Evolutionary conservation across 2,888 invertebrate species (phyloP).

Genomic region (Xanthorhoe designata): DNA sequence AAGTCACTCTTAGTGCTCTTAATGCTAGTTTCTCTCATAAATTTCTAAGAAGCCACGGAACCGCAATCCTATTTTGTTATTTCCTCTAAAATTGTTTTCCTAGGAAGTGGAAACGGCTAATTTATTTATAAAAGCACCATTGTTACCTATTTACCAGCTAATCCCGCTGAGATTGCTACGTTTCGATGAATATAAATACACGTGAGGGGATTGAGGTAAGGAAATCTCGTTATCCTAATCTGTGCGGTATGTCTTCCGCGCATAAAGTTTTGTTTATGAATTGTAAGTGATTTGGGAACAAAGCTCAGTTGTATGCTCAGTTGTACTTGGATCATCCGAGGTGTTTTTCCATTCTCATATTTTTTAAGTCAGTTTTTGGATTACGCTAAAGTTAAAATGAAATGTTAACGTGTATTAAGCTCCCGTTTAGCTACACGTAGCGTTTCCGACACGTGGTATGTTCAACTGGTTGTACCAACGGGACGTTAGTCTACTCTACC

Average conservation of each 20-base stretch:
- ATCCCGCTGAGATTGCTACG: conserved; percentile 30
- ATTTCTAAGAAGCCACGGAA: background rate
- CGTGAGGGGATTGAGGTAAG: conserved; percentile 30
- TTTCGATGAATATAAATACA: conserved; percentile 40
- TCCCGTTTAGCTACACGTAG: too few relatives aligned
- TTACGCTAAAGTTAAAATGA: background rate
- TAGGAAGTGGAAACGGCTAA: conserved; percentile 19
- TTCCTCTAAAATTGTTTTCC: conserved; percentile 7
- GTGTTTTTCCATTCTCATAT: background rate
- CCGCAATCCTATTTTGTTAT: conserved; percentile 3
- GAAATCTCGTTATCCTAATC: conserved; percentile 38
- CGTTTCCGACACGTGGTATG: too few relatives aligned
- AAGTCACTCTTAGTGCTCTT: background rate
- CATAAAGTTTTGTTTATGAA: conserved; percentile 30
- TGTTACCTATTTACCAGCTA: conserved; percentile 34
- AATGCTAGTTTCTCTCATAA: background rate
- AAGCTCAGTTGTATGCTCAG: conserved; percentile 15
- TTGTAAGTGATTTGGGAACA: conserved; percentile 26
- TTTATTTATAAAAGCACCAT: conserved; percentile 28
- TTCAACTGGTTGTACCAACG: too few relatives aligned
- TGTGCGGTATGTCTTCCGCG: conserved; percentile 26
- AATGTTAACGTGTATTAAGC: background rate
- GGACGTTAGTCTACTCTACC: too few relatives aligned
- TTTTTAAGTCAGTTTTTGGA: background rate
- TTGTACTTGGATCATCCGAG: conserved; percentile 3